Base-by-base conservation (phyloP, 2,113 vertebrate species). In the Chionodraco myersi region DNA sequence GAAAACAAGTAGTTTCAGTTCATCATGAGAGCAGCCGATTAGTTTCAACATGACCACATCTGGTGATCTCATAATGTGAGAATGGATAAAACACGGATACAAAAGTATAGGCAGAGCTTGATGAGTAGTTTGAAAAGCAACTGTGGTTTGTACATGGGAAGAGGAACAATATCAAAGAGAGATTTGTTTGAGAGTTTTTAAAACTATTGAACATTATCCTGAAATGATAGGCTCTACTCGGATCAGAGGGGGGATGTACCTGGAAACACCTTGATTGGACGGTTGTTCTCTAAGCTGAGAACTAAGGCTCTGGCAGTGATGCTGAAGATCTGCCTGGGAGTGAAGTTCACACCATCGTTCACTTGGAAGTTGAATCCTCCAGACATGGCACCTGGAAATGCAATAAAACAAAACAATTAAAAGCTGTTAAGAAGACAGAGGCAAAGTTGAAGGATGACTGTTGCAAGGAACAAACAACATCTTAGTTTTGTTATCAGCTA, bases 291-390 rank as follows among this genome's bases (percentile, higher is more conserved):
- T 65, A 97, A 77, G 68, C 47, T 95, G 60, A 98, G 89, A 58
- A 96, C 80, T 48, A 97, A 90, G 0, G 23, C 90, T 85, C 14
- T 90, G 82, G 96, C 96, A 0, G 94, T 97, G 91, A 98, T 94
- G 82, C 95, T 97, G 90, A 98, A 98, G 91, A 96, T 97, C 80
- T 97, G 96, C 41, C 78, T 79, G 45, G 96, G 95, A 86, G 95
- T 93, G 72, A 96, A 96, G 90, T 98, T 98, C 89, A 97, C 88
- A 51, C 97, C 96, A 48, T 98, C 97, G 14, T 96, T 98, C 45
- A 97, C 96, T 84, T 98, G 96, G 86, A 99, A 98, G 90, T 54
- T 97, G 90, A 98, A 99, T 10, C 96, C 96, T 90, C 97, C 97
- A 69, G 96, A 96, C 94, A 95, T 94, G 65, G 96, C 84, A 71